A percentile compares a stretch with the other conserved stretches of the same genome.
Evolutionary conservation across 2,113 vertebrate genomes (phyloP).

Genomic region (Glareola pratincola): DNA sequence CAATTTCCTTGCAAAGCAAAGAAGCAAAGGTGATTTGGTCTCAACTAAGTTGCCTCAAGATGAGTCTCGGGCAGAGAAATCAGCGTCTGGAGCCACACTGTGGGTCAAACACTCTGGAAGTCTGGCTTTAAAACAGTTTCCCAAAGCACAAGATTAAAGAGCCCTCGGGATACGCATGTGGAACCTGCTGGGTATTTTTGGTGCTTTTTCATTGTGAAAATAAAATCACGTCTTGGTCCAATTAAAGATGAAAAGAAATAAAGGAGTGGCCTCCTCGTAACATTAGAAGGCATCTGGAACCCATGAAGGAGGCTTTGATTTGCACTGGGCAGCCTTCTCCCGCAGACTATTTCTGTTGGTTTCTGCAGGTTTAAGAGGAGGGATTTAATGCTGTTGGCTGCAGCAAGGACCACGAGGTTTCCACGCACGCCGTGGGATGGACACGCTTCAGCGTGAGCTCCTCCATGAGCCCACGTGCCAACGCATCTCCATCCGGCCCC

Average conservation of each 20-base stretch:
- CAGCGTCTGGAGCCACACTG: not conserved
- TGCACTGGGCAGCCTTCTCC: not conserved
- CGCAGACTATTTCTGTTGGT: not conserved
- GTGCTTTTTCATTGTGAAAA: not conserved
- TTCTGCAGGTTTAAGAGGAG: not conserved
- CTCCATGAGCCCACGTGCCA: not conserved
- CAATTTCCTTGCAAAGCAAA: slow-evolving; percentile 2
- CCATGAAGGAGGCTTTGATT: slow-evolving; percentile 8
- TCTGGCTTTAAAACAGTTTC: not conserved
- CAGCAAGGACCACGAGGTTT: not conserved
- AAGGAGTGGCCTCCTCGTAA: not conserved
- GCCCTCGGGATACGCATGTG: not conserved
- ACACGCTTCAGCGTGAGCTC: fast-evolving
- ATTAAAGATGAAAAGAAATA: slow-evolving; percentile 49
- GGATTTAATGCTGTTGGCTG: not conserved
- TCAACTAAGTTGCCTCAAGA: not conserved
- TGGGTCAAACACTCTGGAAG: not conserved
- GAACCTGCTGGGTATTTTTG: not conserved
- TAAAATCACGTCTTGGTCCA: not conserved
- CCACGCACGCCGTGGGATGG: fast-evolving
- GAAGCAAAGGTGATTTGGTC: not conserved
- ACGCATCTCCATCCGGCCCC: fast-evolving
- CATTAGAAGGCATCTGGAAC: slow-evolving; percentile 14
- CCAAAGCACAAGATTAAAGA: slow-evolving; percentile 15
- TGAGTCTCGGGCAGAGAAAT: not conserved